Percentiles rank a stretch among this genome's conserved stretches.
Evolutionary conservation across 2,113 vertebrate species (phyloP).

Genomic region (Ibidorhyncha struthersii): DNA sequence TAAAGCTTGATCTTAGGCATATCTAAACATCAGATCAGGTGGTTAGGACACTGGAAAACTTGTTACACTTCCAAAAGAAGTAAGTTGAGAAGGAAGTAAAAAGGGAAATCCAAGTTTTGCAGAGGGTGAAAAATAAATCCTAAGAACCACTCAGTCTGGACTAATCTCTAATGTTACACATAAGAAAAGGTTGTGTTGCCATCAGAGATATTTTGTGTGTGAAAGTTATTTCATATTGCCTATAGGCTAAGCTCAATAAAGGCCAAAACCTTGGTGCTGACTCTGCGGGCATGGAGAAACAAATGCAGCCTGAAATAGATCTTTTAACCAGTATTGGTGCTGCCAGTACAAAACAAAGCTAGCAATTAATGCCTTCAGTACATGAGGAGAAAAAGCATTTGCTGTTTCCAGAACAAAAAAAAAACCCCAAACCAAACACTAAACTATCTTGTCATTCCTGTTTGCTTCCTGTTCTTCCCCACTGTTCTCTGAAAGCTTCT

Average conservation of each 20-base stretch:
- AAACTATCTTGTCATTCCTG: not conserved
- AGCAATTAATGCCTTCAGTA: not conserved
- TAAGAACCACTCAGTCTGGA: not conserved
- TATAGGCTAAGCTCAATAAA: not conserved
- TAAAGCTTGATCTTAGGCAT: not conserved
- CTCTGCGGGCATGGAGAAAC: not conserved
- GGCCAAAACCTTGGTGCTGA: not conserved
- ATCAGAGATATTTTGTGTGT: not conserved
- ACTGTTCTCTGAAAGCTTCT: not conserved
- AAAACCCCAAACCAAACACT: not conserved
- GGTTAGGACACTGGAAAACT: not conserved
- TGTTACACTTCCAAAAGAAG: not conserved
- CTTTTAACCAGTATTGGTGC: not conserved
- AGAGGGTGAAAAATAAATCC: not conserved
- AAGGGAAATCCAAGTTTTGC: not conserved
- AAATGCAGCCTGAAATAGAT: not conserved
- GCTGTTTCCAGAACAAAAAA: not conserved
- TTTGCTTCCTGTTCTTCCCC: not conserved
- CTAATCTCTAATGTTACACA: not conserved
- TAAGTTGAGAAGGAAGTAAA: not conserved
- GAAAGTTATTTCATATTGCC: not conserved
- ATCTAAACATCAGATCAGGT: not conserved
- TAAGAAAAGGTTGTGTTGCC: not conserved
- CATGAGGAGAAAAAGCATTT: not conserved
- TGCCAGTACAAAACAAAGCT: not conserved